Base-by-base conservation (phyloP, 2,797 vertebrate genomes). In the Cetoscarus ocellatus region DNA sequence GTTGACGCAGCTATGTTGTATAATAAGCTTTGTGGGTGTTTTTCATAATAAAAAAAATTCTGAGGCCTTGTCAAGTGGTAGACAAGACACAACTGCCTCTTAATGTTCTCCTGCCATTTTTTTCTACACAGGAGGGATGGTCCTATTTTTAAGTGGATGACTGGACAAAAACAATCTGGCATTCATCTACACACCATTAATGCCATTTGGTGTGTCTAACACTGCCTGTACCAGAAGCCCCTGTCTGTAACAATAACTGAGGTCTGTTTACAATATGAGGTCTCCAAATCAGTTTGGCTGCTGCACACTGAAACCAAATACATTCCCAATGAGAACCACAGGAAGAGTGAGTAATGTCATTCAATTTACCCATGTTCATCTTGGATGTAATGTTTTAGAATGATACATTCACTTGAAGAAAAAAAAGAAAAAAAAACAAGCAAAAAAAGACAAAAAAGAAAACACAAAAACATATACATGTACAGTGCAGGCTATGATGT, bases 401-500 rank as follows among this genome's bases (percentile, higher is more conserved):
- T 81, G 88, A 76, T 90, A 84, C 84, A 86, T 91, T 93, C 91
- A 83, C 87, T 92, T 93, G 73, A 83, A 92, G 73, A 86, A 86
- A 85, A 63, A 67, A 84, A 73, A 71, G 70, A 86, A 85, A 10
- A 27, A 27, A 27, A 27, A 87, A 78, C 8, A 42, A 43, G 17
- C 10, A 53, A 86, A 15, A 80, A 86, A 65, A 74, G 74, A 65
- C 56, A 87, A 86, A 70, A 84, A 87, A 78, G 64, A 86, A 84
- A 80, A 85, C 56, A 75, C 75, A 88, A 86, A 88, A 89, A 91
- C 66, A 93, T 86, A 89, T 93, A 92, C 91, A 86, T 96, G 95
- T 96, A 97, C 95, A 96, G 95, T 95, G 96, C 95, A 95, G 96
- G 96, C 95, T 94, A 92, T 93, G 64, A 95, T 95, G 94, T 96